A percentile compares a stretch with the other conserved stretches of the same genome.
phyloP scores from a whole-genome alignment of 1,140 invertebrate genomes.

The Scaptomyza pallida region DNA sequence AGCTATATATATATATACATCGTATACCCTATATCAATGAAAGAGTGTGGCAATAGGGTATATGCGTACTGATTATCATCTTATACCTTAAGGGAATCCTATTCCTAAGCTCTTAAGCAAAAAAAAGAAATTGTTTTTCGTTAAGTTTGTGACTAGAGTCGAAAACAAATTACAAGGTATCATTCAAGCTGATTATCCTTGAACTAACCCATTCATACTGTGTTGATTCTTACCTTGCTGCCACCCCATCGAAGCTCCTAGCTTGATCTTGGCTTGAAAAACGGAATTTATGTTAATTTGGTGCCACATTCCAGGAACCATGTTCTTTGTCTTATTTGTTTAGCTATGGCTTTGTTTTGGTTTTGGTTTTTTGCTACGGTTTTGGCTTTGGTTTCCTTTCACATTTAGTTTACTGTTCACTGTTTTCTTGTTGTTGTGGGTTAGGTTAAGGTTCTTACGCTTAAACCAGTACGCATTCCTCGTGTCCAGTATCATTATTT shows the following conservation, averaged over 20 bases:
- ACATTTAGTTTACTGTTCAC: not conserved
- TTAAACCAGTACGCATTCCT: slow-evolving; percentile 1
- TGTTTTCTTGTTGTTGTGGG: slow-evolving; percentile 13
- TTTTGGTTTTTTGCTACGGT: slow-evolving; percentile 26
- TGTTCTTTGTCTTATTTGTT: slow-evolving; percentile 43
- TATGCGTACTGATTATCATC: not conserved
- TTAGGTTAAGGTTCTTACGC: slow-evolving; percentile 8
- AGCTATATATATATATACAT: not conserved
- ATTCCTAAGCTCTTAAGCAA: no score
- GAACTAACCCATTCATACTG: not conserved
- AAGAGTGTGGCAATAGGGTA: not conserved
- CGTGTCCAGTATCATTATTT: no score
- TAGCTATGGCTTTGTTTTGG: slow-evolving; percentile 51
- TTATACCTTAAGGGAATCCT: no score
- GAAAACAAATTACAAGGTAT: not conserved
- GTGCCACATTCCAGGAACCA: slow-evolving; percentile 54
- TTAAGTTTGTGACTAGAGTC: no score
- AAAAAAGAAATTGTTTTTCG: no score
- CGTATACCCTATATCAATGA: slow-evolving; percentile 3
- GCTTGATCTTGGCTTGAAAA: slow-evolving; percentile 25
- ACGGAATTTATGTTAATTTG: slow-evolving; percentile 80
- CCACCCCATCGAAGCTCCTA: not conserved
- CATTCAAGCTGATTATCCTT: not conserved
- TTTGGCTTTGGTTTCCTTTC: not conserved
- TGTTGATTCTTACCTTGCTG: slow-evolving; percentile 22